Conservation (phyloP, 2,113 vertebrate genomes). For the Hyla sarda region DNA sequence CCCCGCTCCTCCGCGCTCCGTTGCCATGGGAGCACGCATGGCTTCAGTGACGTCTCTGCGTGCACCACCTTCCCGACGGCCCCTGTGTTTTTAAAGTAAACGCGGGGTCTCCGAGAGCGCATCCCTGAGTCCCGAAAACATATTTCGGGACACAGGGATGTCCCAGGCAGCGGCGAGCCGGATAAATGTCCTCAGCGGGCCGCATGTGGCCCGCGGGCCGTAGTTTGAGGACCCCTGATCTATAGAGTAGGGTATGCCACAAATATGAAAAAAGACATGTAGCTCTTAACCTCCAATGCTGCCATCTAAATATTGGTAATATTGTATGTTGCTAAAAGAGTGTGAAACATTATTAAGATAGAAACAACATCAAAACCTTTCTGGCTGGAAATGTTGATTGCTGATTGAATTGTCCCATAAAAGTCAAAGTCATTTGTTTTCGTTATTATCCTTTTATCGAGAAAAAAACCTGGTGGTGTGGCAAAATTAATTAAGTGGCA, state of each 20-base stretch:
- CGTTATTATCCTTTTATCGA: constrained; percentile 64
- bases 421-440: constrained; percentile 64
- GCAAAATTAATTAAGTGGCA: constrained; percentile 53
- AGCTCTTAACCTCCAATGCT: constrained; percentile 37
- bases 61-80: no score
- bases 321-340: constrained; percentile 20
- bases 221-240: no score
- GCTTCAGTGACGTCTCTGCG: no score
- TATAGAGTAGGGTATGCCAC: constrained; percentile 34
- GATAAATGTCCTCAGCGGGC: no score
- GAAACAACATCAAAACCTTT: constrained; percentile 43
- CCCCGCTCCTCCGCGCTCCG: no score
- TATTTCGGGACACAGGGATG: no score
- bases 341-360: constrained; percentile 34
- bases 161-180: no score
- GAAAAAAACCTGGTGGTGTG: constrained; percentile 58
- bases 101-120: no score
- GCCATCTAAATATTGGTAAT: constrained; percentile 49
- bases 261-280: constrained; percentile 26
- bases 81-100: no score
- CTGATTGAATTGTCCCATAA: constrained; percentile 57
- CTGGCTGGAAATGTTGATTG: constrained; percentile 60
- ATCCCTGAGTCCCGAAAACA: no score
- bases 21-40: no score
- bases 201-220: no score